Evolutionary conservation across 2,797 vertebrate species (phyloP), one percentile per base, ranked within the genome.

Genomic region (Aythya fuligula): DNA sequence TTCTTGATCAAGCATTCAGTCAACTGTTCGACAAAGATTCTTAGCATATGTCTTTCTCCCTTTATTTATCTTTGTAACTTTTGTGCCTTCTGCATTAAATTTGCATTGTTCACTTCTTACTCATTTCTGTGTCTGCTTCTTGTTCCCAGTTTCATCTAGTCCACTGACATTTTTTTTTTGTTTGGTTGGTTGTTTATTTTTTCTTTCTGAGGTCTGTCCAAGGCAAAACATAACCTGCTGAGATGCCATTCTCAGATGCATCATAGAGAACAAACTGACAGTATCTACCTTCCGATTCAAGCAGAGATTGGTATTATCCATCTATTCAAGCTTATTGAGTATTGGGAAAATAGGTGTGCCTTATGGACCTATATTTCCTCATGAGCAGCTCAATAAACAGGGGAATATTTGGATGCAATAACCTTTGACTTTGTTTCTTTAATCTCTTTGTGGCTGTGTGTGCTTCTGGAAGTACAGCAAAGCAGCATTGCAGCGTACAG

Each of bases 41-140:
- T 62, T 72, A 87, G 19, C 8, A 11, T 30, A 27, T 62, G 3
- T 65, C 25, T 61, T 70, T 54, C 24, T 54, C 5, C 9, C 3
- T 2, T 60, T 43, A 62, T 3, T 0, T 0, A 0, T 6, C 4
- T 10, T 47, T 70, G 19, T 41, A 62, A 67, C 24, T 82, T 66
- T 47, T 4, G 16, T 45, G 7, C 3, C 38, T 57, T n/a, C 45
- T 8, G 36, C 2, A 32, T 49, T 6, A 60, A 58, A 54, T 61
- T 58, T 61, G 28, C 9, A 28, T 5, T 57, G 13, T 38, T 83
- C 24, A 54, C 4, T 62, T 27, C 19, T 16, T 38, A 32, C 2
- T 49, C 56, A 41, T 45, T 79, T 76, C n/a, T 80, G 6, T 61
- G 7, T 61, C 34, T 85, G 6, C 3, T 79, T 54, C 56, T 58